Conservation (phyloP, 2,888 invertebrate species). For the Tipula unca region DNA sequence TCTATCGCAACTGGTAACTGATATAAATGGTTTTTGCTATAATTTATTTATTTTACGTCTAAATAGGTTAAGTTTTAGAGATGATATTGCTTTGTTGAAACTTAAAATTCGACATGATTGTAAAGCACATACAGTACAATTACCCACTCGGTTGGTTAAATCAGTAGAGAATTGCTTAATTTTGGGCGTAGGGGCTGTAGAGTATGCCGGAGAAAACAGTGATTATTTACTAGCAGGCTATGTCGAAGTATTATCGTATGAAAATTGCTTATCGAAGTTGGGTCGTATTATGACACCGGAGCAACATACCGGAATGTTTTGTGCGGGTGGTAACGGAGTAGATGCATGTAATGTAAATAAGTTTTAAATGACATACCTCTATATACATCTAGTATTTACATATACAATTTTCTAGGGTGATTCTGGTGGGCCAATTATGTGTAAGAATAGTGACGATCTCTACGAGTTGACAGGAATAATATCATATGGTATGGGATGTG, state of each 20-base stretch:
- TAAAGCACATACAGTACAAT: neutral
- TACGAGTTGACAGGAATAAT: constrained; percentile 20
- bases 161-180: neutral
- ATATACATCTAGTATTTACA: neutral
- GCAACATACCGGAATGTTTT: constrained; percentile 47
- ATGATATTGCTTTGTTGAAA: neutral
- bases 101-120: neutral
- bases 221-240: neutral
- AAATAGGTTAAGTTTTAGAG: neutral
- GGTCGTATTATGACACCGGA: constrained; percentile 1
- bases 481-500: constrained; percentile 25
- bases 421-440: constrained; percentile 22
- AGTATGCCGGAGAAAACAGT: neutral
- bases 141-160: neutral
- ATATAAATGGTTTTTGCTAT: neutral
- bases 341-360: constrained; percentile 50
- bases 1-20: neutral
- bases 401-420: constrained; percentile 21
- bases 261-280: neutral
- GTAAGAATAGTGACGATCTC: neutral
- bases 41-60: neutral
- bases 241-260: neutral
- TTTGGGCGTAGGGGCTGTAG: neutral
- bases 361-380: constrained; percentile 34
- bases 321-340: constrained; percentile 51